Evolutionary conservation across 2,113 vertebrate species (phyloP).

Genomic region (Ailurus styani): DNA sequence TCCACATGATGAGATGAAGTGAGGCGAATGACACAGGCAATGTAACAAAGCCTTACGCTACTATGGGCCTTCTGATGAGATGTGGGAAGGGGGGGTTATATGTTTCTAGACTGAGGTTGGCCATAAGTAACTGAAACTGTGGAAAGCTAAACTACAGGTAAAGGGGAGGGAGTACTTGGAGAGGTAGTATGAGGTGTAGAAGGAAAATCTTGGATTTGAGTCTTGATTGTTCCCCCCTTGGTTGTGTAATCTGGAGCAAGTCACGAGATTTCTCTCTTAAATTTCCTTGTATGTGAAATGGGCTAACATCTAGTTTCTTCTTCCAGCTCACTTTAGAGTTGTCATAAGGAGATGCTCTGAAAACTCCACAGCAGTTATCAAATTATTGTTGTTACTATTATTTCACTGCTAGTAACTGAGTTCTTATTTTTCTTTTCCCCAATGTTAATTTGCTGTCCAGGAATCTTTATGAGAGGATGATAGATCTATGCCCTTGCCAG

Average conservation of each 20-base stretch:
- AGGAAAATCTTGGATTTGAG: neutral
- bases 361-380: neutral
- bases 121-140: neutral
- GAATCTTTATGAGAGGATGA: neutral
- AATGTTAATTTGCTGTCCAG: neutral
- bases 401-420: neutral
- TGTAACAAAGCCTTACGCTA: neutral
- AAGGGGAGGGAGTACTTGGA: neutral
- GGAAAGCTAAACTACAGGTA: neutral
- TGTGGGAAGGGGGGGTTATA: neutral
- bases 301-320: neutral
- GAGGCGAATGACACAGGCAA: neutral
- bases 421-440: neutral
- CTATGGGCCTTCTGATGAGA: neutral
- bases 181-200: neutral
- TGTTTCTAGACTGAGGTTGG: neutral
- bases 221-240: neutral
- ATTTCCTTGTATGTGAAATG: neutral
- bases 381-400: neutral
- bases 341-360: neutral
- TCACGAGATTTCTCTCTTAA: neutral
- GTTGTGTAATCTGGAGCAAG: neutral
- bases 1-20: neutral
- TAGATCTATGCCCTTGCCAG: neutral
- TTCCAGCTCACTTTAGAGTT: neutral